These are phyloP conservation scores for Heliconius eleuchia DNA, from an alignment of 1,140 invertebrate genomes.

Conservation along the genomic window DNA sequence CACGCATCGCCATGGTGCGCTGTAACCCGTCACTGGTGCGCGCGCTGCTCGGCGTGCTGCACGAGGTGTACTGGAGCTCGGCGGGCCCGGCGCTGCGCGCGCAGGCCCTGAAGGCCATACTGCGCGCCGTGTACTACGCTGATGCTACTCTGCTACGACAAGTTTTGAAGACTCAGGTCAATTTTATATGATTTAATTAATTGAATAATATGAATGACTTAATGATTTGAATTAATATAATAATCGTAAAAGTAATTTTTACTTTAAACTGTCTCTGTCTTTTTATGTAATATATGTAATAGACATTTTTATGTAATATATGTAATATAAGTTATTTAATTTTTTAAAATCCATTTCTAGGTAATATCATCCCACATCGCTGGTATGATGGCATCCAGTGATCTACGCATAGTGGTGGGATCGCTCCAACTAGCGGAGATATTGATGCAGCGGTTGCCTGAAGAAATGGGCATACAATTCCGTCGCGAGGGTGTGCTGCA, in stretches of 20 bases:
- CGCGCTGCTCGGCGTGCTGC: slow-evolving; percentile 93
- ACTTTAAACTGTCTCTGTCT: too few species aligned
- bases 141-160: slow-evolving; percentile 91
- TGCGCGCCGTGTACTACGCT: slow-evolving; percentile 97
- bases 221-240: too few species aligned
- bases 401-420: slow-evolving; percentile 97
- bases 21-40: slow-evolving; percentile 82
- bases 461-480: slow-evolving; percentile 97
- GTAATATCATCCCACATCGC: slow-evolving; percentile 98
- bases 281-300: too few species aligned
- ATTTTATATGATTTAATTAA: background rate
- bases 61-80: slow-evolving; percentile 98
- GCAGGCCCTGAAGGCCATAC: slow-evolving; percentile 96
- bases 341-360: slow-evolving; percentile 37
- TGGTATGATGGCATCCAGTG: slow-evolving; percentile 97
- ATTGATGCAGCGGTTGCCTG: slow-evolving; percentile 96
- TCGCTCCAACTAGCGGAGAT: slow-evolving; percentile 98
- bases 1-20: slow-evolving; percentile 72
- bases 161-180: slow-evolving; percentile 92
- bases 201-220: too few species aligned
- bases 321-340: background rate
- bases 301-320: too few species aligned
- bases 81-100: slow-evolving; percentile 98
- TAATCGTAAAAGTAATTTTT: too few species aligned
- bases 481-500: slow-evolving; percentile 97